phyloP scores from a whole-genome alignment of 2,113 vertebrate species.

The Podilymbus podiceps region DNA sequence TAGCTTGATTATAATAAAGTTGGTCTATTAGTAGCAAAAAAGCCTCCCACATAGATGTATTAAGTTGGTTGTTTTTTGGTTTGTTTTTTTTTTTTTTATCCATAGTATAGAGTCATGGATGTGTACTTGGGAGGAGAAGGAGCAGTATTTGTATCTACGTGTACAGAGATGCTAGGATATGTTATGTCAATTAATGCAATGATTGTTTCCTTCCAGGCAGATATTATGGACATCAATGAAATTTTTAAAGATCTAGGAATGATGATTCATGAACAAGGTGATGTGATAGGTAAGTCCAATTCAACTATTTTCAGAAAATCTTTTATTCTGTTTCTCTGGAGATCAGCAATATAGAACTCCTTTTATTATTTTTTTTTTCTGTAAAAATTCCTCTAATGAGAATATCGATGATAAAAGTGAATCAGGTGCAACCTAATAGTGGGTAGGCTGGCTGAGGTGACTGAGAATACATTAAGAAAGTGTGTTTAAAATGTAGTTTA shows the following conservation, averaged over 20 bases:
- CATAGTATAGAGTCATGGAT: background rate
- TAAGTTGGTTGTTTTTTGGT: background rate
- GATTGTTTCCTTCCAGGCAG: constrained; percentile 77
- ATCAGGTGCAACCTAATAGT: background rate
- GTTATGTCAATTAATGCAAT: background rate
- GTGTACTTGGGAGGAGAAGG: background rate
- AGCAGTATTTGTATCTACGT: background rate
- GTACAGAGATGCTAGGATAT: background rate
- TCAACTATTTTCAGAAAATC: background rate
- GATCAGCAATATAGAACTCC: background rate
- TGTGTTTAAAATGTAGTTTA: background rate
- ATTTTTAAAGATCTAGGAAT: constrained; percentile 97
- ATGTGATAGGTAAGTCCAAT: constrained; percentile 88
- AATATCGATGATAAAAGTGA: background rate
- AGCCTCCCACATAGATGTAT: background rate
- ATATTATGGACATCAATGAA: constrained; percentile 96
- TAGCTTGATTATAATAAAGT: background rate
- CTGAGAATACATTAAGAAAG: background rate
- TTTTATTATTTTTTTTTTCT: background rate
- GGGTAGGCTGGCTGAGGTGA: background rate
- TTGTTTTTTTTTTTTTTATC: background rate
- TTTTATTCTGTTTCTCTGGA: background rate
- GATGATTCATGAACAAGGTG: constrained; percentile 98
- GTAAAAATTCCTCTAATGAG: background rate
- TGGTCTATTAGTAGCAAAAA: background rate